Conservation (phyloP, 2,888 invertebrate genomes). For the Tetragonisca angustula region DNA sequence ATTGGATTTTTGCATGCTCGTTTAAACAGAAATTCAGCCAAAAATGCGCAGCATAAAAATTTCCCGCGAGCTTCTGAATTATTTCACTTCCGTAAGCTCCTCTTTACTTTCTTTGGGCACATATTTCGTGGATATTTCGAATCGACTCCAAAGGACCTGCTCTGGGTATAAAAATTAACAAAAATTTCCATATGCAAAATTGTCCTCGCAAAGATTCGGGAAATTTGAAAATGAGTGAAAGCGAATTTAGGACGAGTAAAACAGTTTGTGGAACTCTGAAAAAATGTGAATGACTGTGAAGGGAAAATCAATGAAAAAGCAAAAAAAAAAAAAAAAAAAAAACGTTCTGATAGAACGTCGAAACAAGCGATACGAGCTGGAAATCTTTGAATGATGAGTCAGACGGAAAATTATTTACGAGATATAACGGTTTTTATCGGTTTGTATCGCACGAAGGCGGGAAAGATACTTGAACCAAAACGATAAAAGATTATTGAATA, state of each 20-base stretch:
- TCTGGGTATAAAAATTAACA: too few relatives aligned
- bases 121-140: too few relatives aligned
- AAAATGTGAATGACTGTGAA: too few relatives aligned
- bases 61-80: too few relatives aligned
- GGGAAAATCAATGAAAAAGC: too few relatives aligned
- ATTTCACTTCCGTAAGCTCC: neutral
- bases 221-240: neutral
- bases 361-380: too few relatives aligned
- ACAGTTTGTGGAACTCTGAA: too few relatives aligned
- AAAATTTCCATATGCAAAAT: neutral
- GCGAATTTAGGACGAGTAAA: neutral
- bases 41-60: constrained; percentile 7
- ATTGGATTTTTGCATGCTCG: constrained; percentile 21
- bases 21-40: constrained; percentile 16
- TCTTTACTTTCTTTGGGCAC: neutral
- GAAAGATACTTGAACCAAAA: neutral
- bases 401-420: neutral
- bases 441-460: too few relatives aligned
- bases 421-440: neutral
- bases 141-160: too few relatives aligned
- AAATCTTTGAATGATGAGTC: neutral
- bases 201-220: too few relatives aligned
- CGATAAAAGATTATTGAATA: neutral
- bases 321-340: neutral
- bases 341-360: neutral